Conservation (phyloP, 2,113 vertebrate genomes). For the Galeopterus variegatus region DNA sequence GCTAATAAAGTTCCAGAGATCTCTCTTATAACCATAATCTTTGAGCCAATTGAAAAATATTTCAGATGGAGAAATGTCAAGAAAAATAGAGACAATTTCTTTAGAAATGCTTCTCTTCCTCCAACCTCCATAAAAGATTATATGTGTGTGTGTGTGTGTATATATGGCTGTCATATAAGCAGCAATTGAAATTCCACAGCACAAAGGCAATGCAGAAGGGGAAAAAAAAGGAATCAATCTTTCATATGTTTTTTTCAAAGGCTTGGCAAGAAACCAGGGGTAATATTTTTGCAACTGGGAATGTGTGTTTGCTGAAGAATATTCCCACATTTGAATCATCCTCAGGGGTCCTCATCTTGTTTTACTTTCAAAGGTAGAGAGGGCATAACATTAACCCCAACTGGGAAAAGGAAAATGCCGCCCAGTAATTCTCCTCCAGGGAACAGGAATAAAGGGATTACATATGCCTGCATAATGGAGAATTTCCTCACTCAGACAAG, state of each 20-base stretch:
- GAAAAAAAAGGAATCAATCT: slow-evolving; percentile 63
- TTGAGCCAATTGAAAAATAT: slow-evolving; percentile 80
- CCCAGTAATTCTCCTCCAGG: slow-evolving; percentile 78
- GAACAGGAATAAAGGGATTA: slow-evolving; percentile 79
- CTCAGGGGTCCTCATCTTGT: slow-evolving; percentile 84
- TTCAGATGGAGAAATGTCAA: slow-evolving; percentile 82
- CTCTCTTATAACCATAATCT: slow-evolving; percentile 69
- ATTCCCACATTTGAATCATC: slow-evolving; percentile 85
- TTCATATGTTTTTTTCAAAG: slow-evolving; percentile 72
- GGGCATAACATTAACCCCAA: slow-evolving; percentile 82
- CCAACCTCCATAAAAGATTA: slow-evolving; percentile 62
- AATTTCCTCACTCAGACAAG: slow-evolving; percentile 80
- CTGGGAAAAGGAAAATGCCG: slow-evolving; percentile 79
- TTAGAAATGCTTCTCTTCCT: slow-evolving; percentile 65
- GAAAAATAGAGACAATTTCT: slow-evolving; percentile 80
- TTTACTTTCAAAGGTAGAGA: slow-evolving; percentile 84
- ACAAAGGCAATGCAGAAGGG: slow-evolving; percentile 67
- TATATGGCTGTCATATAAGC: slow-evolving; percentile 64
- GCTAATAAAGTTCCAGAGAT: slow-evolving; percentile 73
- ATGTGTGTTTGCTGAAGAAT: slow-evolving; percentile 84
- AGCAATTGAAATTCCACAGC: slow-evolving; percentile 83
- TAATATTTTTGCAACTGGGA: slow-evolving; percentile 85
- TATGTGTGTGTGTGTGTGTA: background rate
- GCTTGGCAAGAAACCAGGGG: slow-evolving; percentile 80
- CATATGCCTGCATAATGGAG: slow-evolving; percentile 79